These are phyloP conservation scores for Pleuronectes platessa DNA, from an alignment of 2,113 vertebrate genomes.

Conservation along the genomic window DNA sequence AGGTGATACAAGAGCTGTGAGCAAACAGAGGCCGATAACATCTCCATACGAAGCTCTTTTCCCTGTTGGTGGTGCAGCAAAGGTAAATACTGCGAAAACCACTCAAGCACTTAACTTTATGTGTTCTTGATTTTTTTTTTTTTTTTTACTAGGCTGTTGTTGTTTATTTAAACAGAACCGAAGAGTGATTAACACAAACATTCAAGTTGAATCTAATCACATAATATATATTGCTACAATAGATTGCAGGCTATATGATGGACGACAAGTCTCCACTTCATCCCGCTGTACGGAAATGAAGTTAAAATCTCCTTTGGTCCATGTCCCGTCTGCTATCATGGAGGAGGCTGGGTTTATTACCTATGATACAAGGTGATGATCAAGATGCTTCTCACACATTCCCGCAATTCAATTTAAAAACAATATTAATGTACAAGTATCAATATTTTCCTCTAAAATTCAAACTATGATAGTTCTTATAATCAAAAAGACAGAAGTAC, in stretches of 20 bases:
- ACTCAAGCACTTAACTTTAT: not conserved
- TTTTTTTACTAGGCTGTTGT: not conserved
- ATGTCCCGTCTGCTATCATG: too few species aligned
- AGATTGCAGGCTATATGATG: too few species aligned
- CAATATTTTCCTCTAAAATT: not conserved
- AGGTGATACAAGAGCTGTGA: conserved; percentile 61
- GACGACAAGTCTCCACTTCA: too few species aligned
- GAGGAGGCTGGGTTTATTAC: too few species aligned
- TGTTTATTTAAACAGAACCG: not conserved
- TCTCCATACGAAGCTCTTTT: conserved; percentile 34
- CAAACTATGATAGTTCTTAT: too few species aligned
- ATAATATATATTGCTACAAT: not conserved
- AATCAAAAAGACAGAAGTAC: too few species aligned
- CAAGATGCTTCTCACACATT: too few species aligned
- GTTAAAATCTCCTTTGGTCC: too few species aligned
- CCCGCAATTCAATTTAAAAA: too few species aligned
- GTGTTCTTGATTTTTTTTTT: not conserved
- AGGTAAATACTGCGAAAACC: conserved; percentile 6
- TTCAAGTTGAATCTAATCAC: not conserved
- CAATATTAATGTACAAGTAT: too few species aligned
- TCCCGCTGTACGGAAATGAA: too few species aligned
- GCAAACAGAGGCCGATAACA: conserved; percentile 70
- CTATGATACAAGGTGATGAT: too few species aligned
- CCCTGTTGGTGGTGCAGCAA: conserved; percentile 24
- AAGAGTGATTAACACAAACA: not conserved